Evolutionary conservation across 2,797 vertebrate genomes (phyloP), one percentile per base, ranked within the genome.

Genomic region (Rhinoraja longicauda): DNA sequence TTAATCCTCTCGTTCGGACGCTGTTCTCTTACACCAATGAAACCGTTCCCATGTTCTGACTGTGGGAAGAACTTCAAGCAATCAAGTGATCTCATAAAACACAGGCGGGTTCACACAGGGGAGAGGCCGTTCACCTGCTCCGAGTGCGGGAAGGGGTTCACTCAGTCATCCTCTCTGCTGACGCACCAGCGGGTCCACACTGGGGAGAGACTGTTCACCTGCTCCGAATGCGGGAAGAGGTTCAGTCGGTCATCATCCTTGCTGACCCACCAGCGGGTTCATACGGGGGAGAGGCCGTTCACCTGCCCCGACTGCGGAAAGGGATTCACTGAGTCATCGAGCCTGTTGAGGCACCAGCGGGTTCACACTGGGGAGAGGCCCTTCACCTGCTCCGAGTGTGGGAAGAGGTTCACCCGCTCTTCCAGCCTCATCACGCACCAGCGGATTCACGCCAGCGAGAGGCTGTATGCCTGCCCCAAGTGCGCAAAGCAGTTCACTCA

Each of bases 311-410:
- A 98, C 94, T 99, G 98, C 8, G 97, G 97, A 90, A 99, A 99
- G 95, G 97, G 98, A 39, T 99, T 99, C 95, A 98, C 98, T 93
- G 97, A 98, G 93, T 99, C 98, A 0, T 99, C 98, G 0, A 96
- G 98, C 32, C 96, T 99, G 78, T 97, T 98, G 93, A 98, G 97
- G 94, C 98, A 99, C 94, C 96, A 97, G 95, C 96, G 97, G 82
- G 64, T 57, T 94, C 97, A 97, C 95, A 97, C 97, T 76, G 97
- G 97, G 92, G 97, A 97, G 94, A 97, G 97, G 94, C 97, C 97
- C 86, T 97, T 97, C 94, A 96, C 97, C 95, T 97, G 97, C 95
- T 95, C 97, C 72, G 97, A 97, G 94, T 97, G 97, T 94, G 97
- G 96, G 29, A 97, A 97, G 96, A 5, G 98, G 39, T 99, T 99